These are phyloP conservation scores for Prenolepis imparis DNA, from an alignment of 2,888 invertebrate species.

Conservation along the genomic window DNA sequence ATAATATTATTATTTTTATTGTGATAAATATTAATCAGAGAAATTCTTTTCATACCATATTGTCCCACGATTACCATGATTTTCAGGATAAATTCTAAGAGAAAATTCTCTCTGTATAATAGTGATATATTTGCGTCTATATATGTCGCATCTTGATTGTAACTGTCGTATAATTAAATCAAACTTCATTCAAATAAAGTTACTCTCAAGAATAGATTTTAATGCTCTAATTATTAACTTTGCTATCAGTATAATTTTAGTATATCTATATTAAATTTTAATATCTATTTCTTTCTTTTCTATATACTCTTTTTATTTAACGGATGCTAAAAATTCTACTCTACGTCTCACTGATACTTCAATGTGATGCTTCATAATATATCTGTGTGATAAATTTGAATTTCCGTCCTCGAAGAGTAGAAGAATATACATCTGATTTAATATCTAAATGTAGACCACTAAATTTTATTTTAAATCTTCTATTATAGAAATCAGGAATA, in stretches of 20 bases:
- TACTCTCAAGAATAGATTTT: not conserved
- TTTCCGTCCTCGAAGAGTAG: slow-evolving; percentile 24
- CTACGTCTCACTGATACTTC: not conserved
- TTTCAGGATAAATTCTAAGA: too few relatives aligned
- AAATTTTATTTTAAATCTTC: slow-evolving; percentile 21
- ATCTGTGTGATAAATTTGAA: slow-evolving; percentile 15
- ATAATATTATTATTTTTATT: too few relatives aligned
- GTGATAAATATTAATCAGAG: too few relatives aligned
- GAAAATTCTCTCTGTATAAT: too few relatives aligned
- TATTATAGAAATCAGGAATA: slow-evolving; percentile 6
- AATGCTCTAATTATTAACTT: not conserved
- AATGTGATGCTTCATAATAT: not conserved
- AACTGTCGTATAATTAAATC: not conserved
- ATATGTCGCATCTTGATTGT: not conserved
- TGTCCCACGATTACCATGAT: too few relatives aligned
- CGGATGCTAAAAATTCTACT: not conserved
- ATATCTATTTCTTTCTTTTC: not conserved
- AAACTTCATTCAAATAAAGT: slow-evolving; percentile 8
- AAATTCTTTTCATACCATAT: too few relatives aligned
- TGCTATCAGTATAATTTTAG: not conserved
- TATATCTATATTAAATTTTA: not conserved
- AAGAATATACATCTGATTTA: slow-evolving; percentile 20
- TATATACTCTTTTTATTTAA: too few relatives aligned
- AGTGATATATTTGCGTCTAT: not conserved
- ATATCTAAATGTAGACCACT: slow-evolving; percentile 33